phyloP scores from a whole-genome alignment of 1,140 invertebrate species.

The Danaus plexippus region DNA sequence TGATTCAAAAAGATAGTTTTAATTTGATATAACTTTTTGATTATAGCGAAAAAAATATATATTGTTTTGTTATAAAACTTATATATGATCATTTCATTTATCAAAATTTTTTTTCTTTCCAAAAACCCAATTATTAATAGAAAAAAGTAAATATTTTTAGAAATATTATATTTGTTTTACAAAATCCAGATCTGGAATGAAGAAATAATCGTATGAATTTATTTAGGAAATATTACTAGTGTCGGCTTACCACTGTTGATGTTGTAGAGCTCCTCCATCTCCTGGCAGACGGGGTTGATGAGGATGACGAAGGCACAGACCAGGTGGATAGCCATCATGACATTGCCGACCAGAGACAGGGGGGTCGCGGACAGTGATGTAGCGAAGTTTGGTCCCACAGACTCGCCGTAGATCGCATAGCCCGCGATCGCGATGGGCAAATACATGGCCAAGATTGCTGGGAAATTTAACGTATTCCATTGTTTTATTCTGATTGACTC shows the following conservation, averaged over 20 bases:
- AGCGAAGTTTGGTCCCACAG: conserved; percentile 71
- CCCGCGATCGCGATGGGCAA: conserved; percentile 73
- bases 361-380: conserved; percentile 65
- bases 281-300: conserved; percentile 78
- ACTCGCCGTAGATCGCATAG: conserved; percentile 75
- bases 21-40: no score
- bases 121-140: conserved; percentile 75
- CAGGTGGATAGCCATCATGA: conserved; percentile 76
- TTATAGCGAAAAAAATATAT: no score
- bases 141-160: conserved; percentile 6
- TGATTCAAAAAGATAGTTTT: no score
- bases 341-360: conserved; percentile 70
- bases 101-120: no score
- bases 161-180: background rate
- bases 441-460: conserved; percentile 75
- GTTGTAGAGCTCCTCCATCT: conserved; percentile 78
- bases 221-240: no score
- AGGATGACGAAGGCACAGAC: conserved; percentile 77
- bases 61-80: no score
- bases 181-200: background rate
- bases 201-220: no score
- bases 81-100: no score
- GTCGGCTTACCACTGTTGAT: conserved; percentile 74
- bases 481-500: no score
- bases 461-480: conserved; percentile 20